These are phyloP conservation scores for Grammomys dolichurus DNA, from an alignment of 2,113 vertebrate genomes.

Conservation along the genomic window DNA sequence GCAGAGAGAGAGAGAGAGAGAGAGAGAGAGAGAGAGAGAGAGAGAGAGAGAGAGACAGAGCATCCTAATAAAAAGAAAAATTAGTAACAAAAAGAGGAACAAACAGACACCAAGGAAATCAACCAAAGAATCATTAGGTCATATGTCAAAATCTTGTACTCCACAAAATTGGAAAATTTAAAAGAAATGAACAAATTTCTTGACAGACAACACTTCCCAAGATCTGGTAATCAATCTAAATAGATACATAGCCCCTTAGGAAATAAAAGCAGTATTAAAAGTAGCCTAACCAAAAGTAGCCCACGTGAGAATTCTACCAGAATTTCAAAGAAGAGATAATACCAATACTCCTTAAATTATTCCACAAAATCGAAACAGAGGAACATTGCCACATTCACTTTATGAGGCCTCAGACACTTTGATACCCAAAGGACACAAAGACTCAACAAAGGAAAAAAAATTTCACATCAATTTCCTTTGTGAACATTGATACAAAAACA, in stretches of 20 bases:
- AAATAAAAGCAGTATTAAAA: neutral
- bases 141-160: neutral
- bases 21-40: too few species aligned
- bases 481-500: neutral
- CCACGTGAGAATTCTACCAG: neutral
- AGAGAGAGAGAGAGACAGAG: too few species aligned
- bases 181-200: neutral
- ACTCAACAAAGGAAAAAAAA: neutral
- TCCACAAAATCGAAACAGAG: neutral
- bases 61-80: neutral
- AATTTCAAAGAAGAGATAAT: neutral
- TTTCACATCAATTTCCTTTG: neutral
- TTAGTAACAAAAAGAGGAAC: neutral
- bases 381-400: neutral
- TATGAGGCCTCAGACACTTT: neutral
- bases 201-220: too few species aligned
- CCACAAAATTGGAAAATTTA: neutral
- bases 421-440: neutral
- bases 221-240: too few species aligned
- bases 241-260: neutral
- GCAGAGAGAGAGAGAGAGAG: neutral
- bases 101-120: neutral
- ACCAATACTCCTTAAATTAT: neutral
- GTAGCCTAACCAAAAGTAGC: neutral
- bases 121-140: neutral